Base-by-base conservation (phyloP, 2,797 vertebrate genomes). In the Acrocephalus scirpaceus region DNA sequence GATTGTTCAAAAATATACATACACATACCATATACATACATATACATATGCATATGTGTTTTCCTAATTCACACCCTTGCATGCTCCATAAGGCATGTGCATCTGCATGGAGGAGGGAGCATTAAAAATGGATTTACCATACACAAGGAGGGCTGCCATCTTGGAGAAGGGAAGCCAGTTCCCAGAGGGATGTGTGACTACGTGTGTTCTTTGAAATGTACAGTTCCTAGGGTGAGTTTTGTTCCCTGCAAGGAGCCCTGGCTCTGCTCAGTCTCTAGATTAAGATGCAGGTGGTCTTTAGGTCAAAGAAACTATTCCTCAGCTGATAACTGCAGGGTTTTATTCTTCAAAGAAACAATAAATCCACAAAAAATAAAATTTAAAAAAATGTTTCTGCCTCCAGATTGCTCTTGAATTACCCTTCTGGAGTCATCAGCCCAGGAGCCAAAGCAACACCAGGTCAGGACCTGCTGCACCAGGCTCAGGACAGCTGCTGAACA, bases 391-490 rank as follows among this genome's bases (percentile, higher is more conserved):
- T 53, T 91, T 67, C 90, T 10, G 1, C 85, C 78, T 94, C 88
- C 88, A 66, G 64, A 75, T 96, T 95, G 87, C 85, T 96, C 79
- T 78, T 91, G 71, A 93, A 69, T 78, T 44, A 69, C 93, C 64
- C 64, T 92, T 88, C 66, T 81, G 91, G 56, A 50, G 27, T 67
- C 56, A 79, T 81, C 53, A 86, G 58, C 64, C 72, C 62, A 10
- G 44, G 61, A 95, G 71, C 82, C 95, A 93, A 92, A 94, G 74
- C 38, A 89, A 42, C 9, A 2, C 27, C 58, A 61, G 58, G 58
- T 40, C 26, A 40, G 18, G 16, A 61, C 36, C 67, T 70, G 86
- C 75, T 75, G 81, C 40, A 19, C 40, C 54, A 51, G 91, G 45
- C 27, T 9, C 4, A 16, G 67, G 47, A 88, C 79, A 94, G 88